Percentiles rank a stretch among this genome's conserved stretches.
phyloP scores from a whole-genome alignment of 2,888 invertebrate species.

The Tetropium fuscum region DNA sequence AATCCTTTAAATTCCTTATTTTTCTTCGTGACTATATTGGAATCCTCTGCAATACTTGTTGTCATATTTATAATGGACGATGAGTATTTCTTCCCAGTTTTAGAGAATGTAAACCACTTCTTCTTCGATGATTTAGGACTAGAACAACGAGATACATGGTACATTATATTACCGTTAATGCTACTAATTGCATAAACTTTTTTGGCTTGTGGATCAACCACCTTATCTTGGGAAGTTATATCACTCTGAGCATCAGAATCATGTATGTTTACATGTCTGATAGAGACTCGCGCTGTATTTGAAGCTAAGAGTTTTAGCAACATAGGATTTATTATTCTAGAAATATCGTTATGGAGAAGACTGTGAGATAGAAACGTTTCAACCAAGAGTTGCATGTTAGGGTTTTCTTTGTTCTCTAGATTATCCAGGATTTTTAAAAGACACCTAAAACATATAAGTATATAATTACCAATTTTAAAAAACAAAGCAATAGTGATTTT shows the following conservation, averaged over 20 bases:
- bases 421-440: slow-evolving; percentile 80
- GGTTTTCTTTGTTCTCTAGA: slow-evolving; percentile 70
- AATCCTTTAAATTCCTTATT: slow-evolving; percentile 62
- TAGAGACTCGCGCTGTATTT: slow-evolving; percentile 83
- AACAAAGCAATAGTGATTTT: too few species aligned
- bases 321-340: slow-evolving; percentile 82
- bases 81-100: slow-evolving; percentile 57
- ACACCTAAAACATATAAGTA: slow-evolving; percentile 69
- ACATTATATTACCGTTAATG: slow-evolving; percentile 82
- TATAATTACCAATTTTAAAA: too few species aligned
- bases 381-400: slow-evolving; percentile 73
- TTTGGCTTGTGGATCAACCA: slow-evolving; percentile 61
- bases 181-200: slow-evolving; percentile 87
- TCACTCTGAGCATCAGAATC: slow-evolving; percentile 66
- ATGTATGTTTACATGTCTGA: slow-evolving; percentile 78
- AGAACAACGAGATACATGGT: slow-evolving; percentile 68
- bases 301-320: slow-evolving; percentile 81
- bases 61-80: slow-evolving; percentile 61
- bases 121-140: slow-evolving; percentile 62
- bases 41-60: slow-evolving; percentile 62
- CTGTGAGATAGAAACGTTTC: slow-evolving; percentile 83
- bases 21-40: slow-evolving; percentile 61
- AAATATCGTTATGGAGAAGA: slow-evolving; percentile 81
- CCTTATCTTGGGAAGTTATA: slow-evolving; percentile 52
- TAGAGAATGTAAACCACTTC: slow-evolving; percentile 63